Evolutionary conservation across 2,888 invertebrate species (phyloP), one percentile per base, ranked within the genome.

Genomic region (Portevinia maculata): DNA sequence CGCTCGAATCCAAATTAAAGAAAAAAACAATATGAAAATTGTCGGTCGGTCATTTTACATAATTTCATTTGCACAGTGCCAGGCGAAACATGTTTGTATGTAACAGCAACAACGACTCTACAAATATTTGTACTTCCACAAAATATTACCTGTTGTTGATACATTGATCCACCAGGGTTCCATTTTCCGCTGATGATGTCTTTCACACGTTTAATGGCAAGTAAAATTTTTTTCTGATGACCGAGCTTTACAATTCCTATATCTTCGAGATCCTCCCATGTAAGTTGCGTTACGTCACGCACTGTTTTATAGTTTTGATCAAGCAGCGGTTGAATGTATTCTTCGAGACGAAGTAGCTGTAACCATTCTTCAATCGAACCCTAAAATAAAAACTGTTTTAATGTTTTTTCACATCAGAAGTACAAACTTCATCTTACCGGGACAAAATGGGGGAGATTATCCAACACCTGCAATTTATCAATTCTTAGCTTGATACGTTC

Each of bases 241-340:
- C 99, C 99, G 88, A 97, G 92, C 88, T 96, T 95, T 21, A 97
- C 96, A 88, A 97, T 96, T 71, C 97, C 97, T 90, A 99, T 98
- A 89, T 99, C 99, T 92, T 99, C 99, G 89, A 99, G 93, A 92
- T 99, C 99, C 91, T 99, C 99, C 98, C 99, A 99, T 76, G 97
- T 97, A 65, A 99, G 94, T 89, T 98, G 97, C 32, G 97, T 96
- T 67, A 99, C 96, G 91, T 97, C 96, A 87, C 98, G 96, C 44
- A 99, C 97, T 6, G 96, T 96, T 88, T 96, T 94, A 92, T 98
- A 99, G 64, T 98, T 98, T 91, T 99, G 99, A 85, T 96, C 95
- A 84, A 96, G 94, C 83, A 99, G 93, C 44, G 97, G 96, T 17
- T 96, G 95, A 41, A 96, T 94, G 90, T 99, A 99, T 90, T 98